Evolutionary conservation across 2,888 invertebrate species (phyloP), one percentile per base, ranked within the genome.

Genomic region (Agrilus biguttatus): DNA sequence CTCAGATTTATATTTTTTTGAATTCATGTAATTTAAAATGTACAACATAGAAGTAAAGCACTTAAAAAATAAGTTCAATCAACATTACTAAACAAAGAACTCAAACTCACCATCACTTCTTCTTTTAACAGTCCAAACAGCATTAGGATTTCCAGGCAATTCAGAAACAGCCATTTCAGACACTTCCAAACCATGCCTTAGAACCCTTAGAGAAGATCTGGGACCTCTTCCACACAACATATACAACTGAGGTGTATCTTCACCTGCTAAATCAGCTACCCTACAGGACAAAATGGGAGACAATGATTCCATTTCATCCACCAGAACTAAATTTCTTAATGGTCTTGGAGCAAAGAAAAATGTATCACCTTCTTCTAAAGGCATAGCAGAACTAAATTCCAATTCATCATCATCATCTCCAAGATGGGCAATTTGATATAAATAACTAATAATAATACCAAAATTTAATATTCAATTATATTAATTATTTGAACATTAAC

Each of bases 111-210:
- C 98, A 73, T 98, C 97, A 62, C 88, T 80, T 64, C 92, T 81
- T 57, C 87, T 78, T 62, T 93, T 90, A 14, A 98, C 98, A 28
- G 98, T 98, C 98, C 98, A 98, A 2, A 98, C 98, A 56, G 97
- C 97, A 71, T 96, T 98, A 2, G 98, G 98, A 61, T 93, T 97
- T 60, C 97, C 97, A n/a, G 98, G 98, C 53, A 98, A 71, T 67
- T 98, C 98, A 19, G 96, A 96, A 3, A 98, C 96, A 45, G 98
- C 98, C 98, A 99, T 98, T 70, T 99, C 98, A 0, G 95, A 90
- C 2, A 98, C 96, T 73, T 97, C 98, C 40, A 98, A 72, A 54
- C 98, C 98, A 66, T 98, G 98, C 19, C 98, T 75, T 8, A 99
- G 69, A 0, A 97, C 92, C 57, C 93, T 74, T 37, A 99, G 65